Evolutionary conservation across 2,797 vertebrate genomes (phyloP).

Genomic region (Scarus forsteni): DNA sequence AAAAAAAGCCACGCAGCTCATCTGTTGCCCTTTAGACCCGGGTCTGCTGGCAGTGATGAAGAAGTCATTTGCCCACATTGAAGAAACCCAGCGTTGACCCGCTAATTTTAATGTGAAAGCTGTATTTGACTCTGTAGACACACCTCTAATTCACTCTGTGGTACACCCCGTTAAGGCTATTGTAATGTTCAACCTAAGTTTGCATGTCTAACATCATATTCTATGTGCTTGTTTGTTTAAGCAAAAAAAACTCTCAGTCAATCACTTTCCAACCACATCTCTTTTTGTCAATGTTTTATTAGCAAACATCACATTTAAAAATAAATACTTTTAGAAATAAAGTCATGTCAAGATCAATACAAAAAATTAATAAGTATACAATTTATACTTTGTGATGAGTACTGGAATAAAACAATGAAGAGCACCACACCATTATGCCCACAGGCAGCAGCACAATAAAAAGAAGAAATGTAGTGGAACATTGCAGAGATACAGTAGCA

Average conservation of each 20-base stretch:
- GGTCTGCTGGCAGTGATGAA: too few relatives aligned
- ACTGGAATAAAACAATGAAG: slow-evolving; percentile 23
- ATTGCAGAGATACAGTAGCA: slow-evolving; percentile 14
- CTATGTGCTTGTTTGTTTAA: not conserved
- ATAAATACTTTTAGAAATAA: slow-evolving; percentile 44
- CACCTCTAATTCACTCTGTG: too few relatives aligned
- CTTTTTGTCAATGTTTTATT: slow-evolving; percentile 53
- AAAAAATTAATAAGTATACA: slow-evolving; percentile 50
- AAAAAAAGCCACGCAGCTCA: too few relatives aligned
- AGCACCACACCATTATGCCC: slow-evolving; percentile 16
- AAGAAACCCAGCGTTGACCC: too few relatives aligned
- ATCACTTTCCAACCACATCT: not conserved
- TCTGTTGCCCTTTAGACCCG: too few relatives aligned
- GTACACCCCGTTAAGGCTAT: too few relatives aligned
- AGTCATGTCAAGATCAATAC: slow-evolving; percentile 40
- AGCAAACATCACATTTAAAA: slow-evolving; percentile 58
- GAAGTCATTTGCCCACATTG: too few relatives aligned
- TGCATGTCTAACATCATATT: not conserved
- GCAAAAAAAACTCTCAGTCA: not conserved
- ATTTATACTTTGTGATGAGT: slow-evolving; percentile 28
- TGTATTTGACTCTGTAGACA: too few relatives aligned
- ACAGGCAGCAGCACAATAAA: slow-evolving; percentile 23
- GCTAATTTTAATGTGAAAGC: too few relatives aligned
- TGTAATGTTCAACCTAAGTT: not conserved
- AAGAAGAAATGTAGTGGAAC: slow-evolving; percentile 34